Evolutionary conservation across 2,797 vertebrate genomes (phyloP), one percentile per base, ranked within the genome.

Genomic region (Poeciliopsis gracilis): DNA sequence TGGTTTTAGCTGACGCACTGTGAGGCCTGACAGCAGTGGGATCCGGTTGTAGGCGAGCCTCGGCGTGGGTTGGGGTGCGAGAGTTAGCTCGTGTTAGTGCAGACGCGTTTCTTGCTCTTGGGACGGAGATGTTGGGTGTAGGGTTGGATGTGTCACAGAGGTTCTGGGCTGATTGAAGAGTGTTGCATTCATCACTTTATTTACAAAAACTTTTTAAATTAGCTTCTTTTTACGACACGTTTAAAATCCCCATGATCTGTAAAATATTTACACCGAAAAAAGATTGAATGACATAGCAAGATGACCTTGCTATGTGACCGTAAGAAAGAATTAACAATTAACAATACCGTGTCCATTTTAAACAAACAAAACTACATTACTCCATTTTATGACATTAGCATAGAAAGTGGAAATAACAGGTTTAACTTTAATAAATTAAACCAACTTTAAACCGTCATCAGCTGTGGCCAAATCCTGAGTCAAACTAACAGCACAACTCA

Each of bases 1-100:
- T 82, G 74, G 33, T 72, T 73, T 25, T 73, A n/a, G 63, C 25
- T 53, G 28, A 67, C 74, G 73, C 41, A 61, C 28, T 30, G 33
- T 71, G 81, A 73, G 75, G 59, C 78, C 75, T 81, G 84, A 84
- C 80, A 80, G 72, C 70, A 63, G 25, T 47, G 55, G 11, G 63
- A 84, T 82, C 51, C 72, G 72, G 67, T 75, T 75, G 55, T 45
- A 45, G 73, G 73, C 79, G 73, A 78, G 73, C 67, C 59, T 28
- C 45, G 70, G 38, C 82, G 59, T 36, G 43, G 28, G 38, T 13
- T 16, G 30, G 61, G 45, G 6, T 46, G 16, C 61, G 30, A 77
- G 25, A 63, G 55, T n/a, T 1, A 13, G 66, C n/a, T 69, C 10
- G 23, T 7, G 38, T 69, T 4, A 13, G 38, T 43, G 36, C 38